Evolutionary conservation across 2,888 invertebrate genomes (phyloP).

Genomic region (Amiota communis): DNA sequence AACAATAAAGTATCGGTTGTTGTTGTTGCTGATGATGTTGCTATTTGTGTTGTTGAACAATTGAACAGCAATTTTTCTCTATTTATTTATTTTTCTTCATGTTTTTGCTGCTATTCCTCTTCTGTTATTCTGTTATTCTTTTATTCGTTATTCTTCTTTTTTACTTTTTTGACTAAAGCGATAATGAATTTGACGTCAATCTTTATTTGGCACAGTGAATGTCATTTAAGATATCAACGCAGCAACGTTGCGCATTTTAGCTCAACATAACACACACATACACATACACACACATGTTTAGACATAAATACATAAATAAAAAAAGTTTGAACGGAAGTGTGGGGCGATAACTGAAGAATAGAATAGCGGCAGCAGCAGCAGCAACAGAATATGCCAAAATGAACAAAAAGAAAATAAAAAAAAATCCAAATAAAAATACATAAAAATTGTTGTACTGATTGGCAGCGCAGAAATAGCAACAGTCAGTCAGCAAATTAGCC

Average conservation of each 20-base stretch:
- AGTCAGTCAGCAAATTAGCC: not conserved
- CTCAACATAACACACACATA: conserved; percentile 41
- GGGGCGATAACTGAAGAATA: conserved; percentile 21
- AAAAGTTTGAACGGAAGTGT: conserved; percentile 26
- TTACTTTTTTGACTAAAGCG: conserved; percentile 31
- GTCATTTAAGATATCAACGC: conserved; percentile 53
- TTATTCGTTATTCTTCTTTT: not conserved
- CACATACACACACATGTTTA: conserved; percentile 22
- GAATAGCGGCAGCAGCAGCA: too few species aligned
- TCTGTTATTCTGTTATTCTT: not conserved
- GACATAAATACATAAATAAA: conserved; percentile 28
- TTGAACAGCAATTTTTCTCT: conserved; percentile 12
- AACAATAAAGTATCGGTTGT: not conserved
- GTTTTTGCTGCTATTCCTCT: not conserved
- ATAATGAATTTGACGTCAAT: conserved; percentile 63
- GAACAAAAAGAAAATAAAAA: conserved; percentile 1
- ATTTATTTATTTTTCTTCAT: not conserved
- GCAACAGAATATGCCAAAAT: not conserved
- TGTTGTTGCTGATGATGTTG: not conserved
- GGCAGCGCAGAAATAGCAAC: conserved; percentile 34
- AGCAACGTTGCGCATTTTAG: conserved; percentile 14
- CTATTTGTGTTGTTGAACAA: not conserved
- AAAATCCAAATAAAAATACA: not conserved
- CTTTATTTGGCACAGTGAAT: conserved; percentile 58
- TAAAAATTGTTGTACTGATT: conserved; percentile 42